Base-by-base conservation (phyloP, 2,797 vertebrate genomes). In the Chrysolophus pictus region DNA sequence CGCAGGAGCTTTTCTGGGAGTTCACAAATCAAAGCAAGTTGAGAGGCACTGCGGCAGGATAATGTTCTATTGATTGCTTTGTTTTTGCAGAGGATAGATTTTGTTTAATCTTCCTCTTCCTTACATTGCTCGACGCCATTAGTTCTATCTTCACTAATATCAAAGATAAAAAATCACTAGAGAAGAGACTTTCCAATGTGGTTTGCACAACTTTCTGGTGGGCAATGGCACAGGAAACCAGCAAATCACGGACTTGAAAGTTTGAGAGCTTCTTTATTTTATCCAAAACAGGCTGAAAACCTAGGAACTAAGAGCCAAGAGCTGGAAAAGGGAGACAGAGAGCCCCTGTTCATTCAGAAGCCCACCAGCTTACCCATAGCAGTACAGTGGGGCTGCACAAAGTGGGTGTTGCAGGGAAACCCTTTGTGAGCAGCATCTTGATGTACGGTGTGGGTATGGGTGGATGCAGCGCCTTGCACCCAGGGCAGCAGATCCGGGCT, bases 31-130 rank as follows among this genome's bases (percentile, higher is more conserved):
- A 96, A 93, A 94, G 67, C 33, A 83, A 72, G 59, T 90, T 94
- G 90, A 91, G 93, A 94, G 83, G 53, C 83, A 84, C 67, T 87
- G 76, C 24, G 4, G 85, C 49, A 77, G 65, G 72, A 95, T 93
- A 94, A 94, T 87, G 88, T 89, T 91, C 79, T 94, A 95, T 96
- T 90, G 96, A 94, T 94, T 85, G 84, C 62, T 93, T 87, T 96
- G 92, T 88, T 96, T 96, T 95, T 94, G 89, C 91, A 92, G 82
- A 68, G 92, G 92, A 95, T 94, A 94, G 93, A 96, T 96, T 96
- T 96, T 95, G 79, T 89, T 95, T 95, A 95, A 95, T 96, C 94
- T 96, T 94, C 94, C 89, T 74, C 93, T 93, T 90, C 93, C 82
- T 92, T 92, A 70, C 67, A 81, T 80, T 93, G 81, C 87, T 95